phyloP scores from a whole-genome alignment of 2,113 vertebrate genomes.

The Hippolais icterina region DNA sequence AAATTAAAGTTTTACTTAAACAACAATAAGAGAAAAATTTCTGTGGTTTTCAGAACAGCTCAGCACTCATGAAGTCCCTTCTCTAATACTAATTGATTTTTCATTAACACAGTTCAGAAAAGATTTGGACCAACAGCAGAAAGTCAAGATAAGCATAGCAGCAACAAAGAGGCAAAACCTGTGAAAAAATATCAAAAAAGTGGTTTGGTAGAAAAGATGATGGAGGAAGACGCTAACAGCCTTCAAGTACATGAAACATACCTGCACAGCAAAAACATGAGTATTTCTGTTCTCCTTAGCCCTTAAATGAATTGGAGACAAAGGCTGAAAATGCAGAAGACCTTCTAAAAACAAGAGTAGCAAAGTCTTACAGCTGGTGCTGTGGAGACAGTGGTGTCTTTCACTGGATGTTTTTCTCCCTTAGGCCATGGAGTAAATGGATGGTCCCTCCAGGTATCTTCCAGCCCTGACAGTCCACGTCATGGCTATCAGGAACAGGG shows the following conservation, averaged over 20 bases:
- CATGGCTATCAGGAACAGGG: neutral
- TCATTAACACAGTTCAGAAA: neutral
- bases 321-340: neutral
- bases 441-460: neutral
- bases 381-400: neutral
- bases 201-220: neutral
- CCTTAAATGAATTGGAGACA: neutral
- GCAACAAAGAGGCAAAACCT: neutral
- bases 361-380: neutral
- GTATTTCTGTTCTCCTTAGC: neutral
- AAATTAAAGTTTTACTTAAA: neutral
- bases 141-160: neutral
- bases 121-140: neutral
- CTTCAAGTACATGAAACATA: neutral
- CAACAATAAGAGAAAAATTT: neutral
- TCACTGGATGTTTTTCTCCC: neutral
- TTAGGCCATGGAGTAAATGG: neutral
- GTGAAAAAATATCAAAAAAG: neutral
- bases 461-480: neutral
- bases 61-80: neutral
- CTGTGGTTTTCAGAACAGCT: neutral
- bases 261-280: neutral
- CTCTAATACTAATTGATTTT: neutral
- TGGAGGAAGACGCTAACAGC: neutral
- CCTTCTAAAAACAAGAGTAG: neutral